Percentiles rank a stretch among this genome's conserved stretches.
These are phyloP conservation scores for Cephus spinipes DNA, from an alignment of 2,888 invertebrate genomes.

Conservation along the genomic window DNA sequence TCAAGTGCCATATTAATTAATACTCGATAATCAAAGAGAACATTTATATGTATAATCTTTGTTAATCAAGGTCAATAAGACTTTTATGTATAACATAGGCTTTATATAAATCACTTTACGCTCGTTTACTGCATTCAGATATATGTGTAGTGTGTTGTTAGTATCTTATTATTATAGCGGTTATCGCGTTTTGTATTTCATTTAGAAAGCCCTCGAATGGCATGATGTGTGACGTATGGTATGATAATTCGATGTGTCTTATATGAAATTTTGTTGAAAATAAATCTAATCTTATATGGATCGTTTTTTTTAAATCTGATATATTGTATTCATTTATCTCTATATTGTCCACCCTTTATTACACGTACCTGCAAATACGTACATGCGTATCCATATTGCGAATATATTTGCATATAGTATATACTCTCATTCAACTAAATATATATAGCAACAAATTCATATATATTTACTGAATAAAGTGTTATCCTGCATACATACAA, in stretches of 20 bases:
- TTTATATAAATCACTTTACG: not conserved
- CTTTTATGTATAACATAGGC: not conserved
- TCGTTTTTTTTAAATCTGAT: not conserved
- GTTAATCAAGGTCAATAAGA: not conserved
- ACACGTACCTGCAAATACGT: not conserved
- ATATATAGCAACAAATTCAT: not conserved
- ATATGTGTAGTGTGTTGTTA: not conserved
- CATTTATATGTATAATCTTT: not conserved
- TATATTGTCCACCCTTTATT: not conserved
- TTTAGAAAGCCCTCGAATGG: not conserved
- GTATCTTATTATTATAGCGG: not conserved
- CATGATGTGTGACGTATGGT: not conserved
- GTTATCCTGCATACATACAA: conserved; percentile 14
- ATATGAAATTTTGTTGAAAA: not conserved
- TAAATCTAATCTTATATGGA: not conserved
- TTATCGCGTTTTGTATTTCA: not conserved
- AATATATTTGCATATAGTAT: not conserved
- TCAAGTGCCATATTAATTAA: not conserved
- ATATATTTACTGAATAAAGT: not conserved
- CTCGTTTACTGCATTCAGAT: not conserved
- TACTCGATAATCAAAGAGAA: not conserved
- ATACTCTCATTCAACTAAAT: not conserved
- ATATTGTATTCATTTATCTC: not conserved
- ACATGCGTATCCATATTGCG: not conserved
- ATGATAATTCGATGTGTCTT: not conserved